Evolutionary conservation across 2,888 invertebrate genomes (phyloP).

Genomic region (Agrotis puta): DNA sequence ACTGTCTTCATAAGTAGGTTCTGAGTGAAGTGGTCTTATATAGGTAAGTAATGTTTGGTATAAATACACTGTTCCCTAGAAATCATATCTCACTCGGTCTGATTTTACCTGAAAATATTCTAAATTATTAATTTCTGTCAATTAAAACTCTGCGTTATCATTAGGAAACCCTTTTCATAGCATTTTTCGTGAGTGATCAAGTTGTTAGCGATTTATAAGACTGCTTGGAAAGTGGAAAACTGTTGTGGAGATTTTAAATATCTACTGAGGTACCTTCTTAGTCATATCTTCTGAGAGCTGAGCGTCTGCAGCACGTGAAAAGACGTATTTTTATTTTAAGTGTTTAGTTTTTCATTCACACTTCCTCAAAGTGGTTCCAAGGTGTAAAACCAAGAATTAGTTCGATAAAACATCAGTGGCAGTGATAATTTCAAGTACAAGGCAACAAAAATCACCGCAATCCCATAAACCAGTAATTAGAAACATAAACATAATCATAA

Average conservation of each 20-base stretch:
- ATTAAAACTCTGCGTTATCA: background rate
- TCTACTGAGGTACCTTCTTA: background rate
- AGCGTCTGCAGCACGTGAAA: background rate
- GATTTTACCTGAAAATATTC: conserved; percentile 1
- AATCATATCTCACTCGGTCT: conserved; percentile 26
- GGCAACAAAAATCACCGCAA: conserved; percentile 2
- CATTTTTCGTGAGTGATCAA: conserved; percentile 14
- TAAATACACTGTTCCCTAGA: conserved; percentile 47
- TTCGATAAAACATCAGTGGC: conserved; percentile 25
- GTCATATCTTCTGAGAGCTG: background rate
- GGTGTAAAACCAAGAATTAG: background rate
- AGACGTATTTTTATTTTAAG: background rate
- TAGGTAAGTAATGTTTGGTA: conserved; percentile 19
- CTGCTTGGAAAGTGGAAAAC: too few species aligned
- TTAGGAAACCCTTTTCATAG: background rate
- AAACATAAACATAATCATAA: conserved; percentile 53
- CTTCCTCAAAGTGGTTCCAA: background rate
- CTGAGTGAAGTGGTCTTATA: conserved; percentile 39
- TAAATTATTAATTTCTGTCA: background rate
- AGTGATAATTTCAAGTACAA: conserved; percentile 22
- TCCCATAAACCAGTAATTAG: conserved; percentile 52
- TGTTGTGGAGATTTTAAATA: background rate
- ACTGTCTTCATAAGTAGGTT: conserved; percentile 16
- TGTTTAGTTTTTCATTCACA: background rate
- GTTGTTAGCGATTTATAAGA: too few species aligned